Evolutionary conservation across 2,113 vertebrate species (phyloP).

Genomic region (Cyanocitta stelleri): DNA sequence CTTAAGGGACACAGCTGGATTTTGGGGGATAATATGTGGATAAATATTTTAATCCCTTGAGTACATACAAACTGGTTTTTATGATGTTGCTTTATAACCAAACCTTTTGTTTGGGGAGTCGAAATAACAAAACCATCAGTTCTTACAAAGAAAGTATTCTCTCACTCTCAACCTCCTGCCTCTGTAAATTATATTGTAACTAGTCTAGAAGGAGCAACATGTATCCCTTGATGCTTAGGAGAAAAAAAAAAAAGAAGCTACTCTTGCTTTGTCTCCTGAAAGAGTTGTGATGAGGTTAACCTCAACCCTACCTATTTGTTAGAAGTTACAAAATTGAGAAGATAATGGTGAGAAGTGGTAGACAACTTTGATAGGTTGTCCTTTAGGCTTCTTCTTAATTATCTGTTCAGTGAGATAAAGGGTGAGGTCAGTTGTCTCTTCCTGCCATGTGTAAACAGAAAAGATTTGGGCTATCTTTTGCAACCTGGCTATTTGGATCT

Average conservation of each 20-base stretch:
- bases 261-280: background rate
- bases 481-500: background rate
- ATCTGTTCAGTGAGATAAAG: background rate
- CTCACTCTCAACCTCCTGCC: background rate
- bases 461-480: background rate
- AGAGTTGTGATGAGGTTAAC: background rate
- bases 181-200: background rate
- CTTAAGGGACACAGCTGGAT: background rate
- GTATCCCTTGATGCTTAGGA: background rate
- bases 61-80: background rate
- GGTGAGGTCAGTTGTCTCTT: background rate
- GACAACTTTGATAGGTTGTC: background rate
- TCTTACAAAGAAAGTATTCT: background rate
- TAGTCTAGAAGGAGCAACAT: background rate
- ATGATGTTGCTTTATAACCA: background rate
- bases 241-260: background rate
- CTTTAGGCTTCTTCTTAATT: background rate
- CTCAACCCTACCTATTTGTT: background rate
- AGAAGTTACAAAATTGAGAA: background rate
- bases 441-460: background rate
- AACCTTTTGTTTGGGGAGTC: background rate
- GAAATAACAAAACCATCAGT: background rate
- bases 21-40: background rate
- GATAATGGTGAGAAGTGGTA: background rate
- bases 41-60: background rate